phyloP scores from a whole-genome alignment of 1,140 invertebrate genomes.

The Vanessa atalanta region DNA sequence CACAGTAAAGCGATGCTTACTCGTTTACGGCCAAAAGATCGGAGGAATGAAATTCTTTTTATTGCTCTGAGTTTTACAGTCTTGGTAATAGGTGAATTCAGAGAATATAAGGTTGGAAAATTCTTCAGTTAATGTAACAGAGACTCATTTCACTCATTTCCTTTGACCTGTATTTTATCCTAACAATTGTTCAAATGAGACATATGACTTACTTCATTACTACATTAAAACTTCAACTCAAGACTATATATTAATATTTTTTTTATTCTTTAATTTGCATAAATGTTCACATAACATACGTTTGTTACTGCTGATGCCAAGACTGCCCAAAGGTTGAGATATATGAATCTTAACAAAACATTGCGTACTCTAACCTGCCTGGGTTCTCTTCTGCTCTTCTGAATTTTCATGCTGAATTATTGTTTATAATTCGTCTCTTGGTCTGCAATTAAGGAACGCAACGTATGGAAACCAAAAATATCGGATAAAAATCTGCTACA shows the following conservation, averaged over 20 bases:
- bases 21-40: conserved; percentile 27
- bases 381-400: no score
- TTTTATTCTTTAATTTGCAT: background rate
- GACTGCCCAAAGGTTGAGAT: no score
- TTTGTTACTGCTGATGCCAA: no score
- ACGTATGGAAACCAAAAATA: no score
- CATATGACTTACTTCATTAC: background rate
- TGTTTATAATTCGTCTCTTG: no score
- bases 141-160: background rate
- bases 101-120: conserved; percentile 20
- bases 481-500: no score
- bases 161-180: background rate
- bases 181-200: background rate
- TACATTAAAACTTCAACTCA: background rate
- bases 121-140: background rate
- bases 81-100: conserved; percentile 24
- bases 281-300: background rate
- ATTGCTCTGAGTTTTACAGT: conserved; percentile 32
- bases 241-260: background rate
- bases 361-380: no score
- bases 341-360: no score
- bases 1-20: conserved; percentile 34
- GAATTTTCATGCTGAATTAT: no score
- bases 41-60: conserved; percentile 31
- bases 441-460: no score